phyloP scores from a whole-genome alignment of 1,140 invertebrate genomes.

The Leptonema lineaticorne region DNA sequence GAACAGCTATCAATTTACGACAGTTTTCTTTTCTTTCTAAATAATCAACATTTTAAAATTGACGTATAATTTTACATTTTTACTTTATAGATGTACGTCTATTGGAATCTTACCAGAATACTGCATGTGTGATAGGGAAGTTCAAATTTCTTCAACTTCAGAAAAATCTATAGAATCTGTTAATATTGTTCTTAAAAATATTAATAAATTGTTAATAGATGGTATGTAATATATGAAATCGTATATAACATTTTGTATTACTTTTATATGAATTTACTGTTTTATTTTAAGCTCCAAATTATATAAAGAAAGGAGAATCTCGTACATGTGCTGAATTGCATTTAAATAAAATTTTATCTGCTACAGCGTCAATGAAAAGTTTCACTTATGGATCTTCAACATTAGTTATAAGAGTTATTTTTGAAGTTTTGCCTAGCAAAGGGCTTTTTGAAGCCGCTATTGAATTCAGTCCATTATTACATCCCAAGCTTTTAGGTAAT shows the following conservation, averaged over 20 bases:
- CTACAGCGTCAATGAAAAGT: slow-evolving; percentile 50
- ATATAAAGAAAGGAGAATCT: slow-evolving; percentile 44
- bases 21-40: too few relatives aligned
- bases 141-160: slow-evolving; percentile 47
- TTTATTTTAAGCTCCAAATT: slow-evolving; percentile 21
- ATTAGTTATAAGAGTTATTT: slow-evolving; percentile 49
- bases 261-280: neutral
- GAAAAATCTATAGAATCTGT: slow-evolving; percentile 47
- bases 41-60: slow-evolving; percentile 56
- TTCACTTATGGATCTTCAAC: slow-evolving; percentile 41
- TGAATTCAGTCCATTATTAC: slow-evolving; percentile 42
- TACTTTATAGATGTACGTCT: slow-evolving; percentile 58
- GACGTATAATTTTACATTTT: slow-evolving; percentile 43
- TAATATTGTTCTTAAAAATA: slow-evolving; percentile 50
- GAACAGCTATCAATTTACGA: neutral
- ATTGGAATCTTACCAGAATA: slow-evolving; percentile 67
- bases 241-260: neutral
- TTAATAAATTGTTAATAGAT: slow-evolving; percentile 55
- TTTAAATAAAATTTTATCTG: slow-evolving; percentile 54
- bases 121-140: slow-evolving; percentile 65
- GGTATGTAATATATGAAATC: slow-evolving; percentile 10
- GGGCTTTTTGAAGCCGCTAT: slow-evolving; percentile 65
- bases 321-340: slow-evolving; percentile 54
- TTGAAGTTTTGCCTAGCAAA: slow-evolving; percentile 58
- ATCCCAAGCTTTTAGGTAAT: slow-evolving; percentile 36